Percentiles rank a stretch among this genome's conserved stretches.
phyloP scores from a whole-genome alignment of 2,888 invertebrate genomes.

The Hirtodrosophila confusa region DNA sequence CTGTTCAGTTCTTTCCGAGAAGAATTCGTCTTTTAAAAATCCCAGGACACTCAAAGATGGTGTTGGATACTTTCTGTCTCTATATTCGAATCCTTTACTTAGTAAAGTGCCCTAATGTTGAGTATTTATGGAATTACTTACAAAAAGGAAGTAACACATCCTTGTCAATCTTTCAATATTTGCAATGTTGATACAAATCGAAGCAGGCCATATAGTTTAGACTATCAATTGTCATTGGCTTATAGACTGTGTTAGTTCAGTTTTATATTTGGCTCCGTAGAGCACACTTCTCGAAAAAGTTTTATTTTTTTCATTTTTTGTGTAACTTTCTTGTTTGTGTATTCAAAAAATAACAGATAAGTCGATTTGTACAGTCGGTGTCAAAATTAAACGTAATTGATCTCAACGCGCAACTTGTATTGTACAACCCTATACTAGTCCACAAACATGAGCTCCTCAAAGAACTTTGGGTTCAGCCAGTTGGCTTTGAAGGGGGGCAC shows the following conservation, averaged over 20 bases:
- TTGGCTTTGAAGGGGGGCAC: slow-evolving; percentile 14
- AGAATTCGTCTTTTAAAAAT: too few species aligned
- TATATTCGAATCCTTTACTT: too few species aligned
- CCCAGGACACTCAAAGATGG: too few species aligned
- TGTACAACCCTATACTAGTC: too few species aligned
- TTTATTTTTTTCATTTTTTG: slow-evolving; percentile 20
- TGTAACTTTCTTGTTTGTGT: slow-evolving; percentile 28
- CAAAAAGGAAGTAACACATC: too few species aligned
- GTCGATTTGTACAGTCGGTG: background rate
- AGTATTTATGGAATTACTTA: too few species aligned
- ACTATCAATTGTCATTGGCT: background rate
- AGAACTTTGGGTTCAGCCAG: slow-evolving; percentile 14
- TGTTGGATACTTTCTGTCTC: too few species aligned
- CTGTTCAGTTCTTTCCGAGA: too few species aligned
- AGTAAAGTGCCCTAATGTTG: too few species aligned
- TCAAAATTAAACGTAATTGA: slow-evolving; percentile 33
- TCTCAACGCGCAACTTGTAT: too few species aligned
- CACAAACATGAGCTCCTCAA: slow-evolving; percentile 19
- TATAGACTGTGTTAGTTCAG: slow-evolving; percentile 6
- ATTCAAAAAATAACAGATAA: background rate
- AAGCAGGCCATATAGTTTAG: background rate
- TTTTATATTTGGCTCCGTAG: slow-evolving; percentile 35
- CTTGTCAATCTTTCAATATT: background rate
- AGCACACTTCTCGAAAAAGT: slow-evolving; percentile 28
- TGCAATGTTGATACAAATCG: background rate